These are phyloP conservation scores for Eupristina koningsbergeri DNA, from an alignment of 1,140 invertebrate genomes.

Conservation along the genomic window DNA sequence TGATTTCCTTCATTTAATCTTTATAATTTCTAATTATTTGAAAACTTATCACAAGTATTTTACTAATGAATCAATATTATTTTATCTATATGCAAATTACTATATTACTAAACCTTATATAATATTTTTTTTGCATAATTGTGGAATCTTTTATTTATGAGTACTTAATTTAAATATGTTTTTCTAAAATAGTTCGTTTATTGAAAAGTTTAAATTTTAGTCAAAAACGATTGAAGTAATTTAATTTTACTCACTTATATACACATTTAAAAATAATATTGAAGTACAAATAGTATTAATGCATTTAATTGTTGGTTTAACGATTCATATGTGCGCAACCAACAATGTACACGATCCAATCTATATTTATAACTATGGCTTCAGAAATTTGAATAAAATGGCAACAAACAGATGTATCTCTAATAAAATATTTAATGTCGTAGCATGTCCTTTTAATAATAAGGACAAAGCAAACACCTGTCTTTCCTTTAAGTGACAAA, in stretches of 20 bases:
- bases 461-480: constrained; percentile 13
- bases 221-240: not conserved
- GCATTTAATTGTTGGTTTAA: constrained; percentile 7
- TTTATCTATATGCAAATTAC: constrained; percentile 7
- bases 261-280: constrained; percentile 34
- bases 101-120: constrained; percentile 30
- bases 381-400: constrained; percentile 42
- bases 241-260: constrained; percentile 37
- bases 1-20: constrained; percentile 5
- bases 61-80: constrained; percentile 17
- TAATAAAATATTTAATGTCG: not conserved
- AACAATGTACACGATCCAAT: not conserved
- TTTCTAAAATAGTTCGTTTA: constrained; percentile 16
- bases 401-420: constrained; percentile 32
- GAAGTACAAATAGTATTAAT: not conserved
- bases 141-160: constrained; percentile 3
- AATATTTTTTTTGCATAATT: constrained; percentile 14
- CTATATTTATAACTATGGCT: constrained; percentile 41
- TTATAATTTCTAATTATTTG: constrained; percentile 41
- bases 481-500: constrained; percentile 11
- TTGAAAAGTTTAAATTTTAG: constrained; percentile 46
- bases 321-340: not conserved
- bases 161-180: constrained; percentile 21
- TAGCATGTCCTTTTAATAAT: constrained; percentile 25
- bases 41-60: constrained; percentile 34